phyloP scores from a whole-genome alignment of 2,797 vertebrate genomes.

The Clamator glandarius region DNA sequence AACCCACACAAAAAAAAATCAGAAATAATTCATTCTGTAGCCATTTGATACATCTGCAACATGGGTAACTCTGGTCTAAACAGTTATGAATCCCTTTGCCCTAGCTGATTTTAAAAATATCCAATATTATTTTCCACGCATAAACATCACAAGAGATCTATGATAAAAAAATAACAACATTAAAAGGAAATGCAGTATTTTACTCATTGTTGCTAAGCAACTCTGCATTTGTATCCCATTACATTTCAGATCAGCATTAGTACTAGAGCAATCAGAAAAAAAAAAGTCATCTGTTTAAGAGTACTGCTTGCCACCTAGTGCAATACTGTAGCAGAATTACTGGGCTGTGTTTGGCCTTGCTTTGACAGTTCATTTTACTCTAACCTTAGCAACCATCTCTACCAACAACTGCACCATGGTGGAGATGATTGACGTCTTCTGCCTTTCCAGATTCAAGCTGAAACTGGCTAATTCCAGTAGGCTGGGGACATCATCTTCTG shows the following conservation, averaged over 20 bases:
- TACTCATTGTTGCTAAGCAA: constrained; percentile 31
- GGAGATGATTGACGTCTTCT: background rate
- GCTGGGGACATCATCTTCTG: too few relatives aligned
- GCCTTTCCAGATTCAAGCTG: background rate
- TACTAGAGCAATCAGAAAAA: background rate
- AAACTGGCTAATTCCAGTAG: background rate
- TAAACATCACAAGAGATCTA: background rate
- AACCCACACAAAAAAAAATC: background rate
- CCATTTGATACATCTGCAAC: background rate
- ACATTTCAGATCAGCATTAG: background rate
- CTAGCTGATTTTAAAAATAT: background rate
- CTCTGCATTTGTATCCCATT: background rate
- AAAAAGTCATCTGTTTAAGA: background rate
- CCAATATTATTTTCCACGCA: background rate
- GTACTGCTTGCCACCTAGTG: background rate
- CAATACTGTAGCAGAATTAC: background rate
- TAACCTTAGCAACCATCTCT: background rate
- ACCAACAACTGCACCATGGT: background rate
- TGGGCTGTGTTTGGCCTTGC: background rate
- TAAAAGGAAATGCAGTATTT: background rate
- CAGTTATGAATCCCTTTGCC: background rate
- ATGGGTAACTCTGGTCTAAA: background rate
- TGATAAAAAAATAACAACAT: background rate
- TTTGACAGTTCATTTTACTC: background rate
- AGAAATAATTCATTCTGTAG: background rate